Percentiles rank a stretch among this genome's conserved stretches.
Conservation (phyloP, 1,140 invertebrate species). For the Kradibia gibbosae region DNA sequence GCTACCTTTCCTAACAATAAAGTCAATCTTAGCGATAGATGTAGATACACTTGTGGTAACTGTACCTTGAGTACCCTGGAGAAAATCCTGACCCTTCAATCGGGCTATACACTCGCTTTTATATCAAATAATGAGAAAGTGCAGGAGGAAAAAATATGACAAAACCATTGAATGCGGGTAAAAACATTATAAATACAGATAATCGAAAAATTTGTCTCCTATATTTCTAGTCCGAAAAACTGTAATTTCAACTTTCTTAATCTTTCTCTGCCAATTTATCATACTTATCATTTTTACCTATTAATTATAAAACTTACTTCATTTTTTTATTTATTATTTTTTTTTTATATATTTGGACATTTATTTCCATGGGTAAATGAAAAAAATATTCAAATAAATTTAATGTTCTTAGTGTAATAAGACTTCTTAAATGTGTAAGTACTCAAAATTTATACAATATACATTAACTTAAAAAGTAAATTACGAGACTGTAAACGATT, state of each 20-base stretch:
- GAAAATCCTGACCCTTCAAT: too few species aligned
- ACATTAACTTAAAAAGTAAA: slow-evolving; percentile 17
- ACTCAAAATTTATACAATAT: slow-evolving; percentile 44
- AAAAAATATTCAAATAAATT: slow-evolving; percentile 29
- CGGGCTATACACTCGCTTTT: too few species aligned
- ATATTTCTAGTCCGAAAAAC: neutral
- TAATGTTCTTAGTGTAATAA: slow-evolving; percentile 14
- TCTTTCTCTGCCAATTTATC: slow-evolving; percentile 37
- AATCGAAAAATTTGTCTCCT: neutral
- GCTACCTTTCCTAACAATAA: too few species aligned
- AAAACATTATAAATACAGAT: neutral
- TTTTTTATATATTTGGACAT: slow-evolving; percentile 51
- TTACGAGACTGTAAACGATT: slow-evolving; percentile 19
- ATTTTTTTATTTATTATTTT: slow-evolving; percentile 48
- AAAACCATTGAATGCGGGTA: neutral
- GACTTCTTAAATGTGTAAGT: slow-evolving; percentile 48
- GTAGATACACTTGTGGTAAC: too few species aligned
- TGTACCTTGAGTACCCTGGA: too few species aligned
- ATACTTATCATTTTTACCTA: slow-evolving; percentile 38
- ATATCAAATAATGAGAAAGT: too few species aligned
- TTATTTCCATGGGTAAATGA: slow-evolving; percentile 23
- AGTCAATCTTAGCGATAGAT: too few species aligned
- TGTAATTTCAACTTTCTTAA: neutral
- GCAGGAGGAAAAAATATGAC: too few species aligned
- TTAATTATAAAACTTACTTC: slow-evolving; percentile 50